These are phyloP conservation scores for Mormyrops boulengeri DNA, from an alignment of 2,797 vertebrate genomes.

Conservation along the genomic window DNA sequence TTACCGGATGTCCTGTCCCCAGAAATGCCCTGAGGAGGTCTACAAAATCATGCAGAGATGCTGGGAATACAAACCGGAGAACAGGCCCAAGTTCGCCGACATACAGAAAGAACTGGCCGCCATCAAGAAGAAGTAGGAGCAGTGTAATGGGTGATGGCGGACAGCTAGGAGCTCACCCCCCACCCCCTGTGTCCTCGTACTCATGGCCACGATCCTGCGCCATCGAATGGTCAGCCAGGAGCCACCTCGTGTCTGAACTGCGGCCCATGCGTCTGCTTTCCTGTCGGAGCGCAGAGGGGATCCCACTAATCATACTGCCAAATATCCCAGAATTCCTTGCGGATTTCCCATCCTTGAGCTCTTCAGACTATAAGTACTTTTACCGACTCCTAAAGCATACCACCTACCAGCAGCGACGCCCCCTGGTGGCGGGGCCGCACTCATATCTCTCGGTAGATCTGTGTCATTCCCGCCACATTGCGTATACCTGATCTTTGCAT, in stretches of 20 bases:
- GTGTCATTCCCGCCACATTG: neutral
- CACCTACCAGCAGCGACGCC: neutral
- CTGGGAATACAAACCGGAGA: constrained; percentile 92
- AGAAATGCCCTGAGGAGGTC: constrained; percentile 92
- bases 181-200: constrained; percentile 32
- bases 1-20: constrained; percentile 89
- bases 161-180: constrained; percentile 39
- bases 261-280: constrained; percentile 32
- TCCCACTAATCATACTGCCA: constrained; percentile 22
- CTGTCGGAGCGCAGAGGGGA: constrained; percentile 31
- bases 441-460: neutral
- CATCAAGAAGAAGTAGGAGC: constrained; percentile 75
- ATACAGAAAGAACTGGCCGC: constrained; percentile 78
- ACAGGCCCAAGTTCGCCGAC: constrained; percentile 83
- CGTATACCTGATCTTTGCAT: neutral
- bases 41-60: constrained; percentile 89
- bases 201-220: neutral
- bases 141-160: constrained; percentile 30
- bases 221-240: constrained; percentile 35
- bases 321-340: constrained; percentile 31
- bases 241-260: constrained; percentile 32
- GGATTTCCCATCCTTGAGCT: constrained; percentile 4
- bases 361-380: neutral
- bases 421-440: neutral
- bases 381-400: neutral